Percentiles rank a stretch among this genome's conserved stretches.
Conservation (phyloP, 2,113 vertebrate species). For the Murina feae region DNA sequence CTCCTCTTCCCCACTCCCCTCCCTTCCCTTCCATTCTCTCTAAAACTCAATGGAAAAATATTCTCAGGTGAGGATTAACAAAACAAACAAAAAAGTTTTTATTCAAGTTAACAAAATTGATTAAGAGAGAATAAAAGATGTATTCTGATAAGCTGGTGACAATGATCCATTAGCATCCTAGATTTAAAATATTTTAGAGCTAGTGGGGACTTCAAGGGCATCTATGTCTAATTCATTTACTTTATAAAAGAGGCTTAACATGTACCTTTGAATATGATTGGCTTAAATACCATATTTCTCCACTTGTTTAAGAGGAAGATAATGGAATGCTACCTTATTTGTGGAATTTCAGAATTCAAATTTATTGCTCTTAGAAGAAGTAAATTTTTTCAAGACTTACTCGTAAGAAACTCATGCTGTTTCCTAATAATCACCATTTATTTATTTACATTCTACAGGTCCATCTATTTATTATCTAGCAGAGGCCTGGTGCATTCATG, state of each 20-base stretch:
- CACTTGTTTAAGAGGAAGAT: background rate
- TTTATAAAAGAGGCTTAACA: background rate
- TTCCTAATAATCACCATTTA: background rate
- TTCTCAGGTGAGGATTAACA: too few relatives aligned
- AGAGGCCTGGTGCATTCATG: too few relatives aligned
- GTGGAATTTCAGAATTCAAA: slow-evolving; percentile 10
- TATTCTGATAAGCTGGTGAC: background rate
- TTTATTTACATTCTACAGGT: background rate
- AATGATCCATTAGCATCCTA: background rate
- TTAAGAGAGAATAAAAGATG: background rate
- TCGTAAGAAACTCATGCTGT: background rate
- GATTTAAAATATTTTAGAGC: background rate
- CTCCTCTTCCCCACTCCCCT: too few relatives aligned
- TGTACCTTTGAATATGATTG: background rate
- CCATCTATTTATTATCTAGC: background rate
- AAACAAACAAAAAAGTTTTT: background rate
- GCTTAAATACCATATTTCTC: background rate
- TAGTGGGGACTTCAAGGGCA: background rate
- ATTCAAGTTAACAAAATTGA: background rate
- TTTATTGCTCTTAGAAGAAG: background rate
- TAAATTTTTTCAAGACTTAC: background rate
- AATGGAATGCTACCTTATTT: background rate
- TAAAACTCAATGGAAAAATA: too few relatives aligned
- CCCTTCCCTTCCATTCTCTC: too few relatives aligned
- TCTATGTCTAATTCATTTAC: background rate